A percentile compares a stretch with the other conserved stretches of the same genome.
Conservation (phyloP, 2,113 vertebrate genomes). For the Heteronetta atricapilla region DNA sequence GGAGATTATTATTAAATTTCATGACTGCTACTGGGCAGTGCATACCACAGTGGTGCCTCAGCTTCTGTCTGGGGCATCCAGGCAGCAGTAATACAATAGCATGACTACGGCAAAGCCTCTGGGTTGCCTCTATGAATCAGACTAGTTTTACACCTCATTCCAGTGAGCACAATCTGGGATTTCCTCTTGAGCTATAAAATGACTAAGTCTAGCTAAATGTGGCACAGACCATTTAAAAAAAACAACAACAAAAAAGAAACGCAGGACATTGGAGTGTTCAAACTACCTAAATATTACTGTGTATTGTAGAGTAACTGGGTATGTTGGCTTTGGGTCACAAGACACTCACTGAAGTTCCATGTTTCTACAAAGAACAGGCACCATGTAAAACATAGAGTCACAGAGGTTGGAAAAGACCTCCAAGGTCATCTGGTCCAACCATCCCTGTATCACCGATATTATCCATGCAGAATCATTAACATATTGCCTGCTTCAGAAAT, state of each 20-base stretch:
- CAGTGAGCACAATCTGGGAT: background rate
- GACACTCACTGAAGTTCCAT: background rate
- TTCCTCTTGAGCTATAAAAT: conserved; percentile 26
- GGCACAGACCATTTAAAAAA: background rate
- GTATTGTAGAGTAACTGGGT: background rate
- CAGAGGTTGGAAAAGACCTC: no score
- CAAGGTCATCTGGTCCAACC: no score
- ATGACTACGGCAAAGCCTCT: background rate
- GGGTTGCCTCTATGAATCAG: conserved; percentile 4
- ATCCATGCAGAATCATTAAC: background rate
- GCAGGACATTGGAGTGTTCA: background rate
- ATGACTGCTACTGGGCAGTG: background rate
- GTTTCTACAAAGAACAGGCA: background rate
- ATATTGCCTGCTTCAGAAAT: background rate
- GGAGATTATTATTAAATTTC: conserved; percentile 11
- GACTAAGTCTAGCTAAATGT: background rate
- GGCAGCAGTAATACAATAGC: background rate
- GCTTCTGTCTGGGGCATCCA: background rate
- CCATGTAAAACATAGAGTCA: background rate
- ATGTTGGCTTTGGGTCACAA: background rate
- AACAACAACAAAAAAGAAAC: background rate
- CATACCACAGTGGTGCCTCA: background rate
- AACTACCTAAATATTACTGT: background rate
- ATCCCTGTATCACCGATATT: no score
- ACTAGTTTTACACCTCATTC: background rate